Evolutionary conservation across 2,888 invertebrate genomes (phyloP).

Genomic region (Drosophila pullipes): DNA sequence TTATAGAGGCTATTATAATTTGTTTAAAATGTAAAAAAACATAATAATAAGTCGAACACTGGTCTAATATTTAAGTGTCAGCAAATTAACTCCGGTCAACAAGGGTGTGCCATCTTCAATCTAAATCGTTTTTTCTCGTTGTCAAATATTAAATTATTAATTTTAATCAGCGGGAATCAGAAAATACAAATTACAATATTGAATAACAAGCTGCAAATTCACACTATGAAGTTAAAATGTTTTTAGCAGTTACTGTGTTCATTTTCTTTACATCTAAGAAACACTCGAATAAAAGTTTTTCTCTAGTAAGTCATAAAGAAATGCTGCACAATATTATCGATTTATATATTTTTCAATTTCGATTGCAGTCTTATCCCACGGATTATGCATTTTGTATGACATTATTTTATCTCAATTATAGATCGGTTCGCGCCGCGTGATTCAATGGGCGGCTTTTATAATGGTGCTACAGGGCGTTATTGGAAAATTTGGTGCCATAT

Average conservation of each 20-base stretch:
- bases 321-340: background rate
- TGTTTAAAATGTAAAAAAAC: background rate
- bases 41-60: no score
- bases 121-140: background rate
- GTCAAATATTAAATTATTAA: background rate
- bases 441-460: slow-evolving; percentile 90
- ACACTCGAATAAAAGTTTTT: background rate
- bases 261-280: background rate
- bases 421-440: slow-evolving; percentile 92
- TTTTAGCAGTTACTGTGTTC: background rate
- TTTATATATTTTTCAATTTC: background rate
- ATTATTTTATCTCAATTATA: slow-evolving; percentile 69
- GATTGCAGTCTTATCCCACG: background rate
- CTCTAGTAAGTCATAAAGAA: background rate
- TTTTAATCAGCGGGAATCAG: background rate
- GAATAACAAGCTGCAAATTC: background rate
- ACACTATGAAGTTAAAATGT: background rate
- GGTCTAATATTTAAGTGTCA: background rate
- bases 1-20: background rate
- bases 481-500: slow-evolving; percentile 92
- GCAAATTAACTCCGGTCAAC: background rate
- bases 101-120: no score
- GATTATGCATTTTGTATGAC: background rate
- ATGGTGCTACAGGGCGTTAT: slow-evolving; percentile 92
- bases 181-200: background rate